Evolutionary conservation across 1,140 invertebrate species (phyloP), one percentile per base, ranked within the genome.

Genomic region (Belonocnema kinseyi): DNA sequence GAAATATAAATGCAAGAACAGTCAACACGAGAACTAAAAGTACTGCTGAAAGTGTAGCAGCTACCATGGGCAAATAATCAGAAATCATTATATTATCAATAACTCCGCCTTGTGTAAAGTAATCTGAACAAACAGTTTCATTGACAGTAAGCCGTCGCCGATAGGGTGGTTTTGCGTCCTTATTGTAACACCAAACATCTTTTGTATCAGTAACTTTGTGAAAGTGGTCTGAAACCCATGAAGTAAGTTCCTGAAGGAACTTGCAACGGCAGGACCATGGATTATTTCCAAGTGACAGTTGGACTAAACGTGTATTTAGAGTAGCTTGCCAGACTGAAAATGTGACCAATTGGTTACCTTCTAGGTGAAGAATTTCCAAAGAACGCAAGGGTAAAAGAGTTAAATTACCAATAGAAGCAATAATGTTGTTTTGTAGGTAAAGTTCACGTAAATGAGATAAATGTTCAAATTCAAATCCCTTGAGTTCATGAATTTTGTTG

Each of bases 391-490:
- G 94, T 17, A 95, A 87, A 77, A 98, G 94, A 5, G 97, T 97
- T 83, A 94, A 92, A 88, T 98, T 98, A 52, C 94, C 94, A 80
- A 98, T 96, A 85, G 93, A 93, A 13, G 92, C 92, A 72, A 98
- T 95, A 53, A 94, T 88, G 91, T 98, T 98, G 85, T 97, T 96
- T 83, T 98, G 96, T 80, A 98, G 91, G 88, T 97, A 97, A 0
- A 98, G 92, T 89, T 98, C 96, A 82, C 95, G 94, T 75, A 98
- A 89, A 77, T 95, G 94, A 7, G 93, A 93, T 17, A 98, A 90
- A 87, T 96, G 95, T 84, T 97, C 96, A 87, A 98, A 98, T 90
- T 98, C 97, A 88, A 95, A 97, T 13, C 97, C 97, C 80, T 96
- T 95, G 11, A 98, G 91, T 77, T 95, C 93, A 71, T 92, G 93